Evolutionary conservation across 2,797 vertebrate genomes (phyloP).

Genomic region (Manis javanica): DNA sequence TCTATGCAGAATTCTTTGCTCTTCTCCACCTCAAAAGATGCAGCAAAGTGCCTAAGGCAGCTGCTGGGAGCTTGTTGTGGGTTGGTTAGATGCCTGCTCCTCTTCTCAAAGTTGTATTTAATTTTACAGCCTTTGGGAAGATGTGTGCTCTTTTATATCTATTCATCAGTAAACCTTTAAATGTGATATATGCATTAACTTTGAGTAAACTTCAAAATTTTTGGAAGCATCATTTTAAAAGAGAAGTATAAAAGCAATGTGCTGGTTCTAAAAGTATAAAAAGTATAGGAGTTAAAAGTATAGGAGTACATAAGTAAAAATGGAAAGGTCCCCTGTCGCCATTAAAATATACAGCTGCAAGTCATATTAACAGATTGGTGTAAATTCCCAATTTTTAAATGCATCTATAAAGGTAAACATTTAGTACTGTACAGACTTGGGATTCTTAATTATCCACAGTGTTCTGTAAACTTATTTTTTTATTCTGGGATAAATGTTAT

Average conservation of each 20-base stretch:
- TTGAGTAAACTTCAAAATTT: background rate
- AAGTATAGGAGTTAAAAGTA: background rate
- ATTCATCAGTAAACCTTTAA: constrained; percentile 1
- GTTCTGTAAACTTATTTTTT: constrained; percentile 10
- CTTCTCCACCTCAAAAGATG: background rate
- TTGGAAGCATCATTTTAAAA: constrained; percentile 15
- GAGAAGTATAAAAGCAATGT: background rate
- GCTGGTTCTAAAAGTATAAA: background rate
- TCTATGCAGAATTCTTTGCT: constrained; percentile 35
- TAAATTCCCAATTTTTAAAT: background rate
- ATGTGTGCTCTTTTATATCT: constrained; percentile 12
- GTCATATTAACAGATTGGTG: background rate
- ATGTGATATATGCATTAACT: background rate
- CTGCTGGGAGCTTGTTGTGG: background rate
- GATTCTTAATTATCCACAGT: background rate
- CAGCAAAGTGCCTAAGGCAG: background rate
- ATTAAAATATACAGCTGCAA: background rate
- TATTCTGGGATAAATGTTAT: background rate
- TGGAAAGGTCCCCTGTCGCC: background rate
- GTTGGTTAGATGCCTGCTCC: background rate
- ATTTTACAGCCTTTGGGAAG: background rate
- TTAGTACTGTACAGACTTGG: background rate
- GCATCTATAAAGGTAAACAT: background rate
- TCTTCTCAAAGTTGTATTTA: background rate
- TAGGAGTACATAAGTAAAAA: background rate